Base-by-base conservation (phyloP, 2,113 vertebrate genomes). In the Pelecanus crispus region DNA sequence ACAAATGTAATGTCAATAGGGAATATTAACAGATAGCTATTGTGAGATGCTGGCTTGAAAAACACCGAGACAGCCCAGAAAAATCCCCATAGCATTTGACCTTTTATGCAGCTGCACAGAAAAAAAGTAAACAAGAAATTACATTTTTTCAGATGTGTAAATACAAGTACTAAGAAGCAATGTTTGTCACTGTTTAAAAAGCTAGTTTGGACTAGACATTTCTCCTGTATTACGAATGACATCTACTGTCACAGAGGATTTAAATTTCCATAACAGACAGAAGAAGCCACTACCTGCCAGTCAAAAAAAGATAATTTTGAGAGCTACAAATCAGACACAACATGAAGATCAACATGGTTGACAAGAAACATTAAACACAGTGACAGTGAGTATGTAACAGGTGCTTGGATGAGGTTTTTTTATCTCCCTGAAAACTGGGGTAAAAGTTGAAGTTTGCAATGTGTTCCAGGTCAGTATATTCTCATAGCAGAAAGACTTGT, bases 61-160 rank as follows among this genome's bases (percentile, higher is more conserved):
- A 88, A 68, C 11, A 94, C 14, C 59, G 77, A 94, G 78, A 55
- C 32, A 82, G 91, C 31, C 83, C 95, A 96, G 67, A 94, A 84
- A 91, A 95, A 86, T 94, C 87, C 95, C 84, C 50, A 67, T 5
- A 80, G 91, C 21, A 95, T 91, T 88, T 77, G 84, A 88, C 81
- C 84, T 96, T 88, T 82, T 53, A 73, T 52, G 94, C 95, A 97
- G 97, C 96, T 97, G 97, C 97, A 97, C 45, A 81, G 89, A 70
- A 82, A 94, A 94, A 97, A 95, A 95, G 89, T 95, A 97, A 96
- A 97, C 94, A 96, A 94, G 86, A 62, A 90, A 73, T 53, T 15
- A 34, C 36, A 73, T 81, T 92, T 96, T 93, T 92, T 97, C 94
- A 95, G 89, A 97, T 92, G 78, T 38, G 49, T 77, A 92, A 91